phyloP scores from a whole-genome alignment of 2,888 invertebrate genomes.

The Nemapogon koenigi region DNA sequence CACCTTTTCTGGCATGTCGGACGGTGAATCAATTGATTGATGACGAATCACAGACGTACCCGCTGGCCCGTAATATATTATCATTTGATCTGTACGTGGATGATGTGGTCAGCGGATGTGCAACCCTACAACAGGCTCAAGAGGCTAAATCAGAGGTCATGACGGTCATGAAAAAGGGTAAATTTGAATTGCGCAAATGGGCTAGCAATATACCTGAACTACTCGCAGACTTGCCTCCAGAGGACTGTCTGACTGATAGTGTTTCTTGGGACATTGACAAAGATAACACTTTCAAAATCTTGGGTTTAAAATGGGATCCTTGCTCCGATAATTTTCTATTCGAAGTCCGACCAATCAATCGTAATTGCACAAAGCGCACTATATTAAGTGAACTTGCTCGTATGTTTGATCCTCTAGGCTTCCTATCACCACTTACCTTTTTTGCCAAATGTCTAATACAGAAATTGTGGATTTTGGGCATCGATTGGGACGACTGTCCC shows the following conservation, averaged over 20 bases:
- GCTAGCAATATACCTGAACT: background rate
- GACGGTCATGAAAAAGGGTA: background rate
- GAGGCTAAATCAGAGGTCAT: background rate
- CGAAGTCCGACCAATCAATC: no score
- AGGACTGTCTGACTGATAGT: no score
- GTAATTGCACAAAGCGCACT: no score
- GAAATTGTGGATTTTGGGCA: no score
- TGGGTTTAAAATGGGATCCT: background rate
- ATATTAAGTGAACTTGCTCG: no score
- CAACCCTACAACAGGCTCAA: background rate
- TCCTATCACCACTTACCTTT: no score
- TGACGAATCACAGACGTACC: background rate
- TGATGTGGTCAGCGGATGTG: background rate
- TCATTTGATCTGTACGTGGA: background rate
- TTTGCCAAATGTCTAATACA: no score
- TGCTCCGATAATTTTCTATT: background rate
- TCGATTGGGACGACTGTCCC: no score
- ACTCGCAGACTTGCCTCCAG: background rate
- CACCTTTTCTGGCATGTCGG: slow-evolving; percentile 3
- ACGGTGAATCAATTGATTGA: slow-evolving; percentile 1
- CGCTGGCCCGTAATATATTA: background rate
- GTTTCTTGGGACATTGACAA: background rate
- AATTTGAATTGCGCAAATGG: slow-evolving; percentile 5
- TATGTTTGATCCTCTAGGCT: no score
- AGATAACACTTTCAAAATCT: background rate